Conservation (phyloP, 1,140 invertebrate species). For the Cydia pomonella region DNA sequence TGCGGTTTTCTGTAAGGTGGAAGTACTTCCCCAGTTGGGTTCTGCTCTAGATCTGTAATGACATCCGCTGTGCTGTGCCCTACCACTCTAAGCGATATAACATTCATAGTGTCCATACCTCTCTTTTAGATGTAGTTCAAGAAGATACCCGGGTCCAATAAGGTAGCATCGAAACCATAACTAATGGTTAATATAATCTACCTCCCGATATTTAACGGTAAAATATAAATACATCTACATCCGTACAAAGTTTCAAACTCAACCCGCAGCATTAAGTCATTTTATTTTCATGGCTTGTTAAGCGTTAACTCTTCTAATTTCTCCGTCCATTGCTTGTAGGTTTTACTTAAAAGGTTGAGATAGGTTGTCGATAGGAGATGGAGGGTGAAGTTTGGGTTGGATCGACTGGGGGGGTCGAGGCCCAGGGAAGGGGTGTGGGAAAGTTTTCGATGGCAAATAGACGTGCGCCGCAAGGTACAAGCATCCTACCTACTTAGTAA, state of each 20-base stretch:
- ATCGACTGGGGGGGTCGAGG: not conserved
- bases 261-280: not conserved
- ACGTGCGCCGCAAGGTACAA: not conserved
- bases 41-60: too few species aligned
- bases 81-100: too few species aligned
- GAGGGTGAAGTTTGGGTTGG: not conserved
- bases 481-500: not conserved
- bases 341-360: not conserved
- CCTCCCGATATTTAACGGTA: not conserved
- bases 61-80: too few species aligned
- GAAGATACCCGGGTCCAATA: too few species aligned
- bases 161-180: too few species aligned
- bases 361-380: not conserved
- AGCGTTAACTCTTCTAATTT: not conserved
- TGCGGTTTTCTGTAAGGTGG: too few species aligned
- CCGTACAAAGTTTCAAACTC: not conserved
- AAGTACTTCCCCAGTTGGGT: too few species aligned
- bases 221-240: not conserved
- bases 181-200: too few species aligned
- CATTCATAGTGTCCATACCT: too few species aligned
- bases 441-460: constrained; percentile 29
- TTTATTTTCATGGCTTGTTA: not conserved
- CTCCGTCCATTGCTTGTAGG: not conserved
- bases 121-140: too few species aligned
- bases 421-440: not conserved